Conservation (phyloP, 92 coral and sea anemone genomes). For the Porites divaricata region DNA sequence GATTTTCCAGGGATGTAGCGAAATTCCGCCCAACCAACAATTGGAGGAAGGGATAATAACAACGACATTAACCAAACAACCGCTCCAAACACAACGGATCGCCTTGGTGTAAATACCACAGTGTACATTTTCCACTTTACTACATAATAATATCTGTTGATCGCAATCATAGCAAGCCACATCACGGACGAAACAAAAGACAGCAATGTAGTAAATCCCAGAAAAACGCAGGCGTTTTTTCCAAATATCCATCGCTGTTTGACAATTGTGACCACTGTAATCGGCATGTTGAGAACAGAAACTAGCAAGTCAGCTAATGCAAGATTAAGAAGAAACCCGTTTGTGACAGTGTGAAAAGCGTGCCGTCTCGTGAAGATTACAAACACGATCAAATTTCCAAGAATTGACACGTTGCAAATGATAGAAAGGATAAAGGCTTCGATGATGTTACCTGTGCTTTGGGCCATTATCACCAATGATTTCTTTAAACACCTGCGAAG, state of each 20-base stretch:
- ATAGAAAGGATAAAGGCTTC: constrained; percentile 55
- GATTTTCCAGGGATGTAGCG: constrained; percentile 80
- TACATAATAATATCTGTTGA: constrained; percentile 86
- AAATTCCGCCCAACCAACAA: constrained; percentile 87
- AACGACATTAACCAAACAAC: constrained; percentile 77
- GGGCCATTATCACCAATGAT: not conserved
- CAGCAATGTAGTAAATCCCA: constrained; percentile 81
- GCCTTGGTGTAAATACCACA: constrained; percentile 47
- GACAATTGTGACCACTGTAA: constrained; percentile 75
- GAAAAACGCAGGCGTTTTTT: constrained; percentile 57
- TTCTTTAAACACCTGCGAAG: too few species aligned
- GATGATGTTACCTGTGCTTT: not conserved
- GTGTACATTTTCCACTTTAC: constrained; percentile 85
- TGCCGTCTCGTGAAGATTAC: constrained; percentile 53
- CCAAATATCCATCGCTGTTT: constrained; percentile 71
- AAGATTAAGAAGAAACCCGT: constrained; percentile 81
- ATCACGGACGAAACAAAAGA: constrained; percentile 90
- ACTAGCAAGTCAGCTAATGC: constrained; percentile 91
- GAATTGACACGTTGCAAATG: constrained; percentile 60
- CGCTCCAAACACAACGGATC: constrained; percentile 35
- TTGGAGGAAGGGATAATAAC: constrained; percentile 73
- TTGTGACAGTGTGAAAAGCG: constrained; percentile 70
- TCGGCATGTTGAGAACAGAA: constrained; percentile 86
- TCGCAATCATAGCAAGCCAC: constrained; percentile 84
- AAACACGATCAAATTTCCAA: constrained; percentile 79